Percentiles rank a stretch among this genome's conserved stretches.
phyloP scores from a whole-genome alignment of 2,797 vertebrate genomes.

The Gila robusta region DNA sequence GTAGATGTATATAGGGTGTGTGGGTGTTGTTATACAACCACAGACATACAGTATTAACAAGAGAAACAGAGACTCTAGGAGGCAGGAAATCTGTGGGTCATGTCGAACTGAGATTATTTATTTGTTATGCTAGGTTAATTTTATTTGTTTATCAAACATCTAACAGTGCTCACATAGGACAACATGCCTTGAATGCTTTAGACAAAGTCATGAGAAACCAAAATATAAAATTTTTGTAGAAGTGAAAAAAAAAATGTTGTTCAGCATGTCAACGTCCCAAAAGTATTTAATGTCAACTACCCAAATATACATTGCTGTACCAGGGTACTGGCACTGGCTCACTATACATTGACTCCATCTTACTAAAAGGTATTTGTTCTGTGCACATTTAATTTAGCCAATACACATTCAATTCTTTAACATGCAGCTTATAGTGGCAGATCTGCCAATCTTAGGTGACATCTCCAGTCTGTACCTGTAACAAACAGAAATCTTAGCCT shows the following conservation, averaged over 20 bases:
- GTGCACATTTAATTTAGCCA: background rate
- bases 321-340: background rate
- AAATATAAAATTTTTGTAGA: background rate
- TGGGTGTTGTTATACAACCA: conserved; percentile 58
- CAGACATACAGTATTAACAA: conserved; percentile 7
- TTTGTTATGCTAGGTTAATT: background rate
- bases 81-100: conserved; percentile 13
- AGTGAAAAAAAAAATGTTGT: background rate
- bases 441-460: conserved; percentile 8
- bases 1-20: conserved; percentile 37
- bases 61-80: background rate
- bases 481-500: conserved; percentile 34
- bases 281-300: background rate
- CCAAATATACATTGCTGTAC: background rate
- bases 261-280: background rate
- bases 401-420: background rate
- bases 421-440: background rate
- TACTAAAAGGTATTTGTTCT: background rate
- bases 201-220: background rate
- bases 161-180: background rate
- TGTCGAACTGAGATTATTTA: background rate
- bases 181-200: background rate
- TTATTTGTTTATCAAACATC: background rate
- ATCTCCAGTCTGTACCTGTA: conserved; percentile 37
- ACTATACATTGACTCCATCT: background rate